Base-by-base conservation (phyloP, 1,140 invertebrate genomes). In the Drosophila parabipectinata region DNA sequence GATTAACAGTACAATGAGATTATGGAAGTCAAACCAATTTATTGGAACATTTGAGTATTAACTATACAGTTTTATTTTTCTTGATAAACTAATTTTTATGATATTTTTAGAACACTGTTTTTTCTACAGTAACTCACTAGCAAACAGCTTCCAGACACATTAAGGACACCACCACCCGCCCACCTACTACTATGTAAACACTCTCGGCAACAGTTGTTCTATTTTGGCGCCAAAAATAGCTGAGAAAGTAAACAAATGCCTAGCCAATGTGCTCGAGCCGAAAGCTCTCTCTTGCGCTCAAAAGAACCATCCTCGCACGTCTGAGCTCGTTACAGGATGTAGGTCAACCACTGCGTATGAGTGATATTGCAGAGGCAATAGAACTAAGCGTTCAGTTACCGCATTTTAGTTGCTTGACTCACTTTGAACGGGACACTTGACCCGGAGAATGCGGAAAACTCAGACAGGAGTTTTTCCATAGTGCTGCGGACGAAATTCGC, bases 181-280 rank as follows among this genome's bases (percentile, higher is more conserved):
- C 34, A 4, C 56, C n/a, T 48, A 24, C 34, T 28, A 5, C 24
- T 56, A n/a, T 56, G 41, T 69, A 24, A 68, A 68, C 63, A 68
- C 51, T 10, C 37, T 57, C 77, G 63, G 82, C 82, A 85, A 85
- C 82, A 85, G 82, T 85, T 85, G 82, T 82, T 82, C 62, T 55
- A 69, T 58, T 88, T 87, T 87, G 82, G 83, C 82, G 82, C 82
- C 82, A 83, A 87, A 88, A 87, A 87, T 87, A 85, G 83, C 82
- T 41, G 52, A 54, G 61, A 78, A 87, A 47, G 64, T 87, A 85
- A 87, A 85, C 79, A 88, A 69, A 32, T 24, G 56, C 32, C 39
- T 21, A 58, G 52, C 54, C 55, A 51, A 44, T 18, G n/a, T 34
- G 15, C 54, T 68, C 26, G 8, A 18, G 5, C 9, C 24, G 8